Base-by-base conservation (phyloP, 2,113 vertebrate species). In the Mungos mungo region DNA sequence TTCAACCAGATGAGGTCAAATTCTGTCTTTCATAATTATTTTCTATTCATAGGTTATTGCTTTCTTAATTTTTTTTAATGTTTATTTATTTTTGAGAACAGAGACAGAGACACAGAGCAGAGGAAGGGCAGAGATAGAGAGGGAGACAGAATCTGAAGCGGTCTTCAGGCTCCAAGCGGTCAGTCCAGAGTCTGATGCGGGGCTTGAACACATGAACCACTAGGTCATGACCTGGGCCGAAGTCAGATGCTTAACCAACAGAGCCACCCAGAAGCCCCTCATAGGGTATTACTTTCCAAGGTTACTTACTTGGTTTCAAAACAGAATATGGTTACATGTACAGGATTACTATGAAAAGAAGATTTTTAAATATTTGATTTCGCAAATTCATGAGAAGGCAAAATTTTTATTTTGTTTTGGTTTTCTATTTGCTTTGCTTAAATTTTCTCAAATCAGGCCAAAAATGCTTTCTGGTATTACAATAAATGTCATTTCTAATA, bases 321-420 rank as follows among this genome's bases (percentile, higher is more conserved):
- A 96, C 47, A 93, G 88, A 66, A 79, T 33, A 80, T 50, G 66
- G 33, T 35, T 76, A 41, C 8, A 95, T 12, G 65, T 87, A 85
- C 19, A 77, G 52, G 27, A 93, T 97, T 89, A 93, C 66, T 90
- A 68, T 79, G 21, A 93, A 97, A 97, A 93, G 10, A 95, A 87
- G 16, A 47, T 69, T 72, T 92, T 94, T 82, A 88, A 96, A 85
- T 95, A 95, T 92, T 94, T 96, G 35, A 82, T 95, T 93, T 97
- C 69, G 60, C 29, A 82, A 76, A 35, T 94, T 96, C 47, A 82
- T 68, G 47, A 91, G 35, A 95, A 84, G 29, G 54, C 35, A 95
- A 79, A 66, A 69, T 29, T 92, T 93, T 57, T 31, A 63, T 87
- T 84, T 92, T 83, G 69, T 35, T 80, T 80, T 79, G 50, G 1